Percentiles rank a stretch among this genome's conserved stretches.
phyloP scores from a whole-genome alignment of 2,113 vertebrate genomes.

The Phaethornis superciliosus region DNA sequence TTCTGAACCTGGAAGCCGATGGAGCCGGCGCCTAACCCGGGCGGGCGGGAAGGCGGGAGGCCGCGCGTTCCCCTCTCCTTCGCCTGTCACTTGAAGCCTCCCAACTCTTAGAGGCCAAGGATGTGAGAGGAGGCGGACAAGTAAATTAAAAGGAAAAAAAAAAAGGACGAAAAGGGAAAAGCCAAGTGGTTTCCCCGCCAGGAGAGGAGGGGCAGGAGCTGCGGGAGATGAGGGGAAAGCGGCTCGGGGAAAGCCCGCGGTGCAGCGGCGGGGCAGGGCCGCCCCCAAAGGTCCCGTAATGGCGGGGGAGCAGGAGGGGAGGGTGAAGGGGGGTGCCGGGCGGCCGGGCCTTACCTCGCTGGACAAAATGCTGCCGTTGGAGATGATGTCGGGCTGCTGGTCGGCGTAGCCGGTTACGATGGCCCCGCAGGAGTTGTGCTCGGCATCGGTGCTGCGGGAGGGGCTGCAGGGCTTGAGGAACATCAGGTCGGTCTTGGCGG shows the following conservation, averaged over 20 bases:
- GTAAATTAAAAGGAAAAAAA: too few relatives aligned
- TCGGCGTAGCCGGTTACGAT: conserved; percentile 91
- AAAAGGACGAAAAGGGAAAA: background rate
- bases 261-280: background rate
- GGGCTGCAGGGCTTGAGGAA: conserved; percentile 97
- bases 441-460: conserved; percentile 88
- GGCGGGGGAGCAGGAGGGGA: background rate
- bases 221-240: too few relatives aligned
- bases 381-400: conserved; percentile 97
- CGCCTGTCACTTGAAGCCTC: background rate
- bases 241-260: background rate
- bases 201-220: background rate
- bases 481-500: conserved; percentile 98
- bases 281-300: background rate
- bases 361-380: conserved; percentile 95
- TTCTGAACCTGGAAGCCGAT: background rate
- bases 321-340: background rate
- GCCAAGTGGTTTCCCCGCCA: background rate
- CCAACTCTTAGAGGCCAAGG: background rate
- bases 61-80: background rate
- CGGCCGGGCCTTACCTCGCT: conserved; percentile 86
- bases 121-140: background rate
- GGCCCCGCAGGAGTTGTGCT: conserved; percentile 93
- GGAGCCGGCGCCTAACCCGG: background rate
- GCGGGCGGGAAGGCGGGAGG: background rate